Base-by-base conservation (phyloP, 2,113 vertebrate genomes). In the Stigmatopora nigra region DNA sequence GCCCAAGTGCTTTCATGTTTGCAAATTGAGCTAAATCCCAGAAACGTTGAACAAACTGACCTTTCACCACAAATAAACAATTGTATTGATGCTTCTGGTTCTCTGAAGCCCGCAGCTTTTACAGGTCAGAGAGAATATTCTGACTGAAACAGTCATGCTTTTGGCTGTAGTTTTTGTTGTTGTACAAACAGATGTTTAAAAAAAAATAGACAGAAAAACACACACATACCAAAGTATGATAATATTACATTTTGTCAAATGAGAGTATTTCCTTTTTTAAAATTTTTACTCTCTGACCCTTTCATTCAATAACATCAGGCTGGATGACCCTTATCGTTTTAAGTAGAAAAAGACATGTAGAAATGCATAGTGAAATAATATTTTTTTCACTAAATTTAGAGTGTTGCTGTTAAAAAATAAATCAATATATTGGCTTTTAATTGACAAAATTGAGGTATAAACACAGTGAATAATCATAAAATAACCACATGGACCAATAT, bases 11-110 rank as follows among this genome's bases (percentile, higher is more conserved):
- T 49, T 69, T 55, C 59, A 64, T 76, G 75, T 72, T 75, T 82
- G 68, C 63, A 80, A 79, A 82, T 68, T 70, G 72, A 68, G 62
- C 73, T 79, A 80, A 86, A 84, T 76, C 70, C 62, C 67, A 70
- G 38, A 46, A 71, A 71, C 55, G 55, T 17, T 63, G 65, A 63
- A 69, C 60, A 69, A 19, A 15, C 38, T 80, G 84, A 81, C 83
- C 83, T 87, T 83, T 86, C 36, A 51, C 71, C n/a, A 48, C 52
- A 65, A 66, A 77, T 69, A 78, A 80, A 77, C 75, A 76, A 61
- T 55, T 68, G 44, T 9, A 63, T 12, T n/a, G 46, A 68, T 51
- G 66, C 82, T 78, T 62, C 75, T 19, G 64, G 22, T 80, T 67
- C 46, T 68, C 38, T 41, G 15, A 52, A 67, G 63, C 71, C 73